These are phyloP conservation scores for Xiphophorus birchmanni DNA, from an alignment of 2,797 vertebrate genomes.

Conservation along the genomic window DNA sequence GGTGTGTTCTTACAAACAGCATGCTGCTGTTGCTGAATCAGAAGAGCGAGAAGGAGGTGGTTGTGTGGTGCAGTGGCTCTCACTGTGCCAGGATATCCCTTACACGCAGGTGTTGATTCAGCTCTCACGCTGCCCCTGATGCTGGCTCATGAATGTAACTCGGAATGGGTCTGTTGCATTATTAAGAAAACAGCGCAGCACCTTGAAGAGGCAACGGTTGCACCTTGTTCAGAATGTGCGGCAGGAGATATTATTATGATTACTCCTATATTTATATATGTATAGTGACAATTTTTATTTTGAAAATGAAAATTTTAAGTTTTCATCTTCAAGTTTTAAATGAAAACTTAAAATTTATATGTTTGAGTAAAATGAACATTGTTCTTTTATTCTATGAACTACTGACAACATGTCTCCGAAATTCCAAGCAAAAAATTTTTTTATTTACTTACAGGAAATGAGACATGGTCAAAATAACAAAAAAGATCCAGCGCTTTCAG, in stretches of 20 bases:
- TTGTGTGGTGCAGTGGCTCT: background rate
- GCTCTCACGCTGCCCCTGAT: background rate
- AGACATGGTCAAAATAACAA: too few relatives aligned
- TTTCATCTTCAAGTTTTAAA: too few relatives aligned
- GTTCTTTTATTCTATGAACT: too few relatives aligned
- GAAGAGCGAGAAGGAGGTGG: background rate
- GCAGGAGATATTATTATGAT: background rate
- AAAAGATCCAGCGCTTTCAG: too few relatives aligned
- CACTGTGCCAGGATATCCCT: slow-evolving; percentile 1
- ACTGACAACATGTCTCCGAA: too few relatives aligned
- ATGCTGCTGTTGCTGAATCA: slow-evolving; percentile 3
- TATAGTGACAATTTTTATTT: too few relatives aligned
- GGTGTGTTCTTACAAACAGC: slow-evolving; percentile 3
- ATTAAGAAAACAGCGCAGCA: background rate
- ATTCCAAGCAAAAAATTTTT: too few relatives aligned
- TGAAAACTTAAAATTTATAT: too few relatives aligned
- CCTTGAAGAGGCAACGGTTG: background rate
- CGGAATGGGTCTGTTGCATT: background rate
- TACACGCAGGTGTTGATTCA: slow-evolving; percentile 4
- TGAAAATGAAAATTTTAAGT: too few relatives aligned
- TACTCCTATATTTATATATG: background rate
- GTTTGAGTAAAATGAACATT: too few relatives aligned
- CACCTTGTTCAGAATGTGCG: background rate
- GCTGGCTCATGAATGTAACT: background rate
- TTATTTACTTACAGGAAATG: too few relatives aligned